These are phyloP conservation scores for Drosophila yakuba DNA, from an alignment of 1,140 invertebrate species.

Conservation along the genomic window DNA sequence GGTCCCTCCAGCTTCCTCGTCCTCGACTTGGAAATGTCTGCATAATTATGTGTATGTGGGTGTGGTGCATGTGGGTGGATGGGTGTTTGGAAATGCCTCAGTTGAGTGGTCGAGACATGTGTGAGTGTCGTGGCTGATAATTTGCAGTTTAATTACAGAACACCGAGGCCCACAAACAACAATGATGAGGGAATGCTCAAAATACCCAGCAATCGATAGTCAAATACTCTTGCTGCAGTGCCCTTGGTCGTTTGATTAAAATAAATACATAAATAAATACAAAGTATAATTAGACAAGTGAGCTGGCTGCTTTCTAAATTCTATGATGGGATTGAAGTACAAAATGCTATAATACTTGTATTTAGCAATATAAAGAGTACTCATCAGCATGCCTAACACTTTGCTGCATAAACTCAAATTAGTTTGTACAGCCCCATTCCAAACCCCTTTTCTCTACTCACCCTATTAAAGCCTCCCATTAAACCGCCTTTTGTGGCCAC, in stretches of 20 bases:
- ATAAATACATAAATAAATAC: background rate
- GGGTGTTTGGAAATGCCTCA: background rate
- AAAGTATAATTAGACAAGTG: background rate
- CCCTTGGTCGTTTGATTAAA: background rate
- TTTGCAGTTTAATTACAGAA: slow-evolving; percentile 80
- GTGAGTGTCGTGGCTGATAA: slow-evolving; percentile 56
- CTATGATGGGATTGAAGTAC: too few relatives aligned
- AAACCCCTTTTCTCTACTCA: too few relatives aligned
- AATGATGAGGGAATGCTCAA: slow-evolving; percentile 47
- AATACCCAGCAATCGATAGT: slow-evolving; percentile 1
- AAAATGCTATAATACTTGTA: background rate
- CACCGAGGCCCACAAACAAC: slow-evolving; percentile 65
- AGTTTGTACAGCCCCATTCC: slow-evolving; percentile 41
- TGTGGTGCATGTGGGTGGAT: slow-evolving; percentile 21
- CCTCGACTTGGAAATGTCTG: slow-evolving; percentile 50
- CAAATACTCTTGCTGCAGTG: slow-evolving; percentile 28
- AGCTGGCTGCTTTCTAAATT: too few relatives aligned
- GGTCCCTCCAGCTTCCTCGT: background rate
- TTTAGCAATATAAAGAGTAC: background rate
- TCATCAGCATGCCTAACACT: slow-evolving; percentile 18
- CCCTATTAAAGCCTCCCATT: background rate
- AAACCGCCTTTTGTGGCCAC: slow-evolving; percentile 9
- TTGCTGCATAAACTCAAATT: slow-evolving; percentile 74
- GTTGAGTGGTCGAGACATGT: slow-evolving; percentile 18
- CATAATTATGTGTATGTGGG: slow-evolving; percentile 63